Evolutionary conservation across 2,888 invertebrate species (phyloP).

Genomic region (Dasypolia templi): DNA sequence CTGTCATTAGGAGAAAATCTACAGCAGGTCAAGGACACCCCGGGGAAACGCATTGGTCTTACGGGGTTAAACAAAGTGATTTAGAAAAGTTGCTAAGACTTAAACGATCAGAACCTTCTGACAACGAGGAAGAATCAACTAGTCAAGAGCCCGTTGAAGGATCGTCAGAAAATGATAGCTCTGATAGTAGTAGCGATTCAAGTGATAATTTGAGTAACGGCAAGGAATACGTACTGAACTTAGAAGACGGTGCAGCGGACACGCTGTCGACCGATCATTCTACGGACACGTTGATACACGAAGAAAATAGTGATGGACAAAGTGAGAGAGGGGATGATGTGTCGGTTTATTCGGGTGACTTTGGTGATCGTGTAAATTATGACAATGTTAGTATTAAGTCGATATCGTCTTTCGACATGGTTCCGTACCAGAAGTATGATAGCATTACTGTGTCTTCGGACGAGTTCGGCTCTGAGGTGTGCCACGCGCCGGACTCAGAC

Average conservation of each 20-base stretch:
- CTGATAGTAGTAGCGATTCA: slow-evolving; percentile 75
- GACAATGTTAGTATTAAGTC: slow-evolving; percentile 89
- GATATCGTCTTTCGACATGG: slow-evolving; percentile 88
- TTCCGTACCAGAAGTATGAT: slow-evolving; percentile 88
- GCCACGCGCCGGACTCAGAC: slow-evolving; percentile 87
- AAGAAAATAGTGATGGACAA: slow-evolving; percentile 80
- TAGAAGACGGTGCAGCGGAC: slow-evolving; percentile 83
- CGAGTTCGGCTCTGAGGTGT: slow-evolving; percentile 88
- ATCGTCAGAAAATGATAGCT: slow-evolving; percentile 71
- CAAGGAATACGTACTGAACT: slow-evolving; percentile 82
- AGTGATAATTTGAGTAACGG: slow-evolving; percentile 79
- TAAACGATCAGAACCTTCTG: slow-evolving; percentile 84
- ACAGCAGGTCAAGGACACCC: slow-evolving; percentile 77
- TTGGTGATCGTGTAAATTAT: slow-evolving; percentile 85
- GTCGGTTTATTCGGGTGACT: slow-evolving; percentile 81
- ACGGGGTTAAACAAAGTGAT: slow-evolving; percentile 87
- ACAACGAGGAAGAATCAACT: slow-evolving; percentile 81
- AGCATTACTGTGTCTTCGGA: slow-evolving; percentile 89
- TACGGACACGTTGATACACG: slow-evolving; percentile 87
- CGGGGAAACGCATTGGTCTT: slow-evolving; percentile 87
- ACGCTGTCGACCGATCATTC: slow-evolving; percentile 86
- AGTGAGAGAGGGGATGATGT: slow-evolving; percentile 83
- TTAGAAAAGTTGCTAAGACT: slow-evolving; percentile 85
- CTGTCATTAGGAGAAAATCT: slow-evolving; percentile 86
- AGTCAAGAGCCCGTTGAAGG: slow-evolving; percentile 57